Evolutionary conservation across 2,113 vertebrate species (phyloP).

Genomic region (Platysternon megacephalum): DNA sequence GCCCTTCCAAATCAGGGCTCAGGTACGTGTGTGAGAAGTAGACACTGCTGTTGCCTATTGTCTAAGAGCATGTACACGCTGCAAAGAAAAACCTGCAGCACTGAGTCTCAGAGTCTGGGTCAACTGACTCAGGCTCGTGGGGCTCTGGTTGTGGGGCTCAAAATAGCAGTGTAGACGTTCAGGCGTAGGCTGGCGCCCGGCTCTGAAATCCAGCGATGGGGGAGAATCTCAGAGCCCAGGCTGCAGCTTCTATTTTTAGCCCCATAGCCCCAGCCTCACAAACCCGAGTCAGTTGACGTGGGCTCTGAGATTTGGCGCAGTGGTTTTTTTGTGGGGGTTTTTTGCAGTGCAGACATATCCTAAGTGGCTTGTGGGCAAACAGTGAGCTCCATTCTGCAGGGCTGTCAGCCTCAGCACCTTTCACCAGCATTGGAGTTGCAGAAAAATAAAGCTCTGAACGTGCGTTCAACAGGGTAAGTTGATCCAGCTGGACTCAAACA

Average conservation of each 20-base stretch:
- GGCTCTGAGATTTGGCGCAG: neutral
- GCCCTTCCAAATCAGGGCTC: accelerated
- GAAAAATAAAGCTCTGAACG: neutral
- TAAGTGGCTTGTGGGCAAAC: neutral
- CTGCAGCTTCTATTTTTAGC: neutral
- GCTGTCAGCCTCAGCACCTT: neutral
- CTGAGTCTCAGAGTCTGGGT: too few relatives aligned
- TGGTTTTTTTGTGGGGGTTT: neutral
- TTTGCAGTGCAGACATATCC: neutral
- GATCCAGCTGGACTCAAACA: slow-evolving; percentile 16
- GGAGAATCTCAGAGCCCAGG: neutral
- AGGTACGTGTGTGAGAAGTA: accelerated
- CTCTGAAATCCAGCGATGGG: neutral
- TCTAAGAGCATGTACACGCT: neutral
- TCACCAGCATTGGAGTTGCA: neutral
- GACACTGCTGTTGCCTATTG: accelerated
- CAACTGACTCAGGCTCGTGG: too few relatives aligned
- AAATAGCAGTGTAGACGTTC: too few relatives aligned
- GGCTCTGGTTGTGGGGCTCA: too few relatives aligned
- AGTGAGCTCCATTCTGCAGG: neutral
- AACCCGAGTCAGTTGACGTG: neutral
- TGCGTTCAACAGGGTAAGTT: neutral
- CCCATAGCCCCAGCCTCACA: neutral
- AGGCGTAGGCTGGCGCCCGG: too few relatives aligned
- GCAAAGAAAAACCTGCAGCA: too few relatives aligned